Evolutionary conservation across 2,113 vertebrate species (phyloP).

Genomic region (Varanus salvator): DNA sequence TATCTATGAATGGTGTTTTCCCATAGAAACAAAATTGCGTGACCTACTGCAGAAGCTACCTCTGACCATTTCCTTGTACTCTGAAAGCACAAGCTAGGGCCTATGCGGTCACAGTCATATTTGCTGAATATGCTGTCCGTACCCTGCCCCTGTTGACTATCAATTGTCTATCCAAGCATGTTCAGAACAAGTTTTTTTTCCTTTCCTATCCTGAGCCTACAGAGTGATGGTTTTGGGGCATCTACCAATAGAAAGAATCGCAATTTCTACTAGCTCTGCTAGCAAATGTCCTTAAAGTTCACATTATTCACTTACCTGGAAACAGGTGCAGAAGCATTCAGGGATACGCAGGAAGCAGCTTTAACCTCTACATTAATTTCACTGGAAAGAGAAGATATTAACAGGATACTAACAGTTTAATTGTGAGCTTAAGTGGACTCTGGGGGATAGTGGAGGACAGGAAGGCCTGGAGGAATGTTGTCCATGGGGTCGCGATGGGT

Average conservation of each 20-base stretch:
- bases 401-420: background rate
- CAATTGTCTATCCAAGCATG: background rate
- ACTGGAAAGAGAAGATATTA: conserved; percentile 34
- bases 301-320: conserved; percentile 34
- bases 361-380: background rate
- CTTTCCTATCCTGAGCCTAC: background rate
- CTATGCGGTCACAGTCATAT: background rate
- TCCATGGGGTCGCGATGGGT: no score
- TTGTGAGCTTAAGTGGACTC: no score
- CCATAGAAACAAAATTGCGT: no score
- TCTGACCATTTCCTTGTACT: background rate
- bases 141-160: background rate
- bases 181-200: background rate
- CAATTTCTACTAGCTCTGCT: background rate
- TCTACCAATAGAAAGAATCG: background rate
- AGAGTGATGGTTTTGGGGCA: background rate
- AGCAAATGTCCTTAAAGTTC: background rate
- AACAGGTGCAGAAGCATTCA: background rate
- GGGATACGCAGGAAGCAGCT: background rate
- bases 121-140: background rate
- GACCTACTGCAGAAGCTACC: background rate
- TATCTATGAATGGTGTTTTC: background rate
- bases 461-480: no score
- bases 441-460: no score
- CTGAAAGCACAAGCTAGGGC: background rate